Evolutionary conservation across 2,113 vertebrate genomes (phyloP).

Genomic region (Callipepla californica): DNA sequence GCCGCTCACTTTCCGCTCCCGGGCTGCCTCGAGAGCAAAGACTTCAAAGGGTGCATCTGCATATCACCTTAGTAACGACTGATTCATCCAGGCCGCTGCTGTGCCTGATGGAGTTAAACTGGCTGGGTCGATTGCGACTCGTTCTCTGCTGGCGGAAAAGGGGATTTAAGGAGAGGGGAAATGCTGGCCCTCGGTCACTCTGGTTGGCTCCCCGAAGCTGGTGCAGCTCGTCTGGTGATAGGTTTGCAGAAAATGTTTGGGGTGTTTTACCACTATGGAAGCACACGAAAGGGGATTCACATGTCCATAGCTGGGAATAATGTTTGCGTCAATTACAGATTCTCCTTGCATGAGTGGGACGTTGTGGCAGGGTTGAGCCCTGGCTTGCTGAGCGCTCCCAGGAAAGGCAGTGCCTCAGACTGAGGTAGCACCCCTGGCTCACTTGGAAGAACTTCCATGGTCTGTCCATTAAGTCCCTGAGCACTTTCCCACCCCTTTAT

Average conservation of each 20-base stretch:
- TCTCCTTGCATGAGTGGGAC: not conserved
- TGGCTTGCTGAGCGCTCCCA: not conserved
- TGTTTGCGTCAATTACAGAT: not conserved
- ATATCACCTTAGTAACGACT: slow-evolving; percentile 69
- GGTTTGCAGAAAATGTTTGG: slow-evolving; percentile 1
- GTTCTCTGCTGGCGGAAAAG: not conserved
- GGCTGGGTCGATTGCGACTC: not conserved
- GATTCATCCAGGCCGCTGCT: slow-evolving; percentile 53
- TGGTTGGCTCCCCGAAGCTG: not conserved
- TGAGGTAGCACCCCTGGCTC: not conserved
- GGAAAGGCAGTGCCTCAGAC: not conserved
- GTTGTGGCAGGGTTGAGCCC: not conserved
- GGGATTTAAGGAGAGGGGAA: not conserved
- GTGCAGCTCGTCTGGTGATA: not conserved
- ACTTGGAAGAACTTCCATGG: not conserved
- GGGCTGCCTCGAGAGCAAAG: not conserved
- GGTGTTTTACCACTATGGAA: not conserved
- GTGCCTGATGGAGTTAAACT: slow-evolving; percentile 9
- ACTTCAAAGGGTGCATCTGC: slow-evolving; percentile 70
- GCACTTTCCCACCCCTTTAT: rapidly evolving
- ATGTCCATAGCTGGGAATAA: slow-evolving; percentile 9
- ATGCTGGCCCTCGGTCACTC: not conserved
- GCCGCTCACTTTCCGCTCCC: not conserved
- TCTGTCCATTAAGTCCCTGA: not conserved
- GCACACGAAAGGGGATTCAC: not conserved